Conservation (phyloP, 2,888 invertebrate genomes). For the Agriopis aurantiaria region DNA sequence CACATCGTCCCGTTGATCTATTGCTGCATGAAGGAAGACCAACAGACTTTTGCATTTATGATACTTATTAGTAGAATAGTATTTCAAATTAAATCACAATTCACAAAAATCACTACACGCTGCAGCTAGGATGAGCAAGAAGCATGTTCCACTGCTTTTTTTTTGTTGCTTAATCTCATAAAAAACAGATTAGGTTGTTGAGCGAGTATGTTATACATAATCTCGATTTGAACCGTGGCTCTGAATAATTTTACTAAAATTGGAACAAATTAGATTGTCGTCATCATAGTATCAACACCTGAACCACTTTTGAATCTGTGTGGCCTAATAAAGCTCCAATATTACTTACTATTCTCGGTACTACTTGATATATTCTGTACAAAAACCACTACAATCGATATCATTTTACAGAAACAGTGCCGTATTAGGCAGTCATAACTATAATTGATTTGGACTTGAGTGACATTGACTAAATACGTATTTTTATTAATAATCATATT, state of each 20-base stretch:
- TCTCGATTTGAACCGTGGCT: not conserved
- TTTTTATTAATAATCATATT: conserved; percentile 17
- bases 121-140: too few species aligned
- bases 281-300: not conserved
- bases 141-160: too few species aligned
- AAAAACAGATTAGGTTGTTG: too few species aligned
- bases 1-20: too few species aligned
- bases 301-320: not conserved
- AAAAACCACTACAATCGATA: conserved; percentile 9
- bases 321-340: not conserved
- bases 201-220: not conserved
- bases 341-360: not conserved
- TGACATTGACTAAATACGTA: conserved; percentile 47
- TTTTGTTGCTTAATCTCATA: too few species aligned
- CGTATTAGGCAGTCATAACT: conserved; percentile 14
- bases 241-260: not conserved
- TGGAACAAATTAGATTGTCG: not conserved
- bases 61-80: too few species aligned
- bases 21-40: too few species aligned
- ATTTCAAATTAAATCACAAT: too few species aligned
- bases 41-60: too few species aligned
- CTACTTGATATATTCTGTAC: not conserved
- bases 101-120: too few species aligned
- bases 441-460: conserved; percentile 28
- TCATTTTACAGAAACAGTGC: not conserved